phyloP scores from a whole-genome alignment of 2,888 invertebrate genomes.

The Tetranychus truncatus region DNA sequence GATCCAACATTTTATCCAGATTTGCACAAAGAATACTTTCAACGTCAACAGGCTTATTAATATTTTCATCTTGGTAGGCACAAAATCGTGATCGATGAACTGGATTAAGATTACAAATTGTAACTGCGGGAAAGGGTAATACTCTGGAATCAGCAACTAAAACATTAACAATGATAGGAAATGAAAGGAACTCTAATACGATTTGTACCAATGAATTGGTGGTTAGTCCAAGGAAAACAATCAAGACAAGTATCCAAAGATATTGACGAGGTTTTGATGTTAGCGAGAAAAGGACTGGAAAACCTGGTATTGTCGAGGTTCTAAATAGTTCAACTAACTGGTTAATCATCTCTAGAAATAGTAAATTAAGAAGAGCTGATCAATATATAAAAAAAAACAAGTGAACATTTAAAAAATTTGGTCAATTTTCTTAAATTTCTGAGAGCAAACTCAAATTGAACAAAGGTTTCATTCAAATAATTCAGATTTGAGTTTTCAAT shows the following conservation, averaged over 20 bases:
- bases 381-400: too few species aligned
- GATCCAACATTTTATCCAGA: slow-evolving; percentile 18
- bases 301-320: slow-evolving; percentile 21
- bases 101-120: slow-evolving; percentile 23
- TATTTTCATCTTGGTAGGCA: slow-evolving; percentile 9
- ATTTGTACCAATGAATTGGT: slow-evolving; percentile 19
- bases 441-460: too few species aligned
- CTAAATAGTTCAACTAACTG: slow-evolving; percentile 13
- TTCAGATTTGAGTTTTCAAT: too few species aligned
- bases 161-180: slow-evolving; percentile 22
- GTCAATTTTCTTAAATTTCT: too few species aligned
- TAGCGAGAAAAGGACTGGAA: slow-evolving; percentile 15
- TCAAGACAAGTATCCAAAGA: slow-evolving; percentile 19
- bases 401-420: too few species aligned
- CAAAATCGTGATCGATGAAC: slow-evolving; percentile 22
- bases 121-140: slow-evolving; percentile 22
- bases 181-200: slow-evolving; percentile 21
- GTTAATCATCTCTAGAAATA: background rate
- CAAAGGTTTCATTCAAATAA: too few species aligned
- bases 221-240: slow-evolving; percentile 20
- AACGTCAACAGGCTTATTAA: slow-evolving; percentile 20
- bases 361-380: too few species aligned
- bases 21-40: slow-evolving; percentile 22
- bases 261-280: slow-evolving; percentile 14
- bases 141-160: slow-evolving; percentile 22